Conservation (phyloP, 1,140 invertebrate species). For the Mercenaria mercenaria region DNA sequence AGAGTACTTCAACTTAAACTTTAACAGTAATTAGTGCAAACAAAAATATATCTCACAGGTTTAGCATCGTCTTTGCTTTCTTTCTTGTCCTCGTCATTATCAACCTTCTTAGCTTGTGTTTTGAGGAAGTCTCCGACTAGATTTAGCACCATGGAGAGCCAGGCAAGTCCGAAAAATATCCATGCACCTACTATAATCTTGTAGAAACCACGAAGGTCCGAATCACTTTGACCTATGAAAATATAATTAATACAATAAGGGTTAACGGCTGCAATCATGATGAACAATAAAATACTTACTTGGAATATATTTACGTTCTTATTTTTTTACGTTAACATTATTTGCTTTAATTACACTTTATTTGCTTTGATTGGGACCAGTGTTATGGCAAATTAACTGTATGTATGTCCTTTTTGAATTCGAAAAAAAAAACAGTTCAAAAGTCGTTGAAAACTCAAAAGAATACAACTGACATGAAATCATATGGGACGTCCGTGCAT, state of each 20-base stretch:
- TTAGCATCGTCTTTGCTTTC: background rate
- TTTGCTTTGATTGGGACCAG: too few species aligned
- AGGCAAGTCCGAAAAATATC: slow-evolving; percentile 25
- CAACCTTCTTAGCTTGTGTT: background rate
- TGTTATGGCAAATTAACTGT: too few species aligned
- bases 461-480: too few species aligned
- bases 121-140: background rate
- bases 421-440: too few species aligned
- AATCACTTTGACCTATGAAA: slow-evolving; percentile 5
- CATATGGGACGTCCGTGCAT: too few species aligned
- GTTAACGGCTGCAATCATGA: background rate
- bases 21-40: too few species aligned
- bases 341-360: too few species aligned
- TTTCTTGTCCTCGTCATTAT: background rate
- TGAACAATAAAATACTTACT: background rate
- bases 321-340: too few species aligned
- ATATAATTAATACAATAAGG: background rate
- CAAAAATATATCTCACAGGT: background rate
- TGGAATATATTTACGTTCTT: background rate
- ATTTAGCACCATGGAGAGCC: slow-evolving; percentile 37
- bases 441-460: too few species aligned
- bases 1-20: too few species aligned
- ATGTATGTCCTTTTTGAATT: too few species aligned
- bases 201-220: background rate
- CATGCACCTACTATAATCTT: background rate